Percentiles rank a stretch among this genome's conserved stretches.
Evolutionary conservation across 2,797 vertebrate species (phyloP).

Genomic region (Eurystomus glaucurus): DNA sequence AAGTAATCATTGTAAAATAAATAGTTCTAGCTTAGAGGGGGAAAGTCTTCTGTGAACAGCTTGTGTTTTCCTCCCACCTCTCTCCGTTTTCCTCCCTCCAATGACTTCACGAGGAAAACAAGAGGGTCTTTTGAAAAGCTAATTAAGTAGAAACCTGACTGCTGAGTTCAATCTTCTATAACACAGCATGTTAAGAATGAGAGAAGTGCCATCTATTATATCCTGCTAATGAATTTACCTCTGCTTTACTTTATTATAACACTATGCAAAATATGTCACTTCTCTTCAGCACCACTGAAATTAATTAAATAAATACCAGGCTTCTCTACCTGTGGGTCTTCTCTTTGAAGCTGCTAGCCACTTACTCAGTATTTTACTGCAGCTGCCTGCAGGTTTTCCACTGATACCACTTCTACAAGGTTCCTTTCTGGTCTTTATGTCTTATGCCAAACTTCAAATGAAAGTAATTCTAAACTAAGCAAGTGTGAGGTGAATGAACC

Average conservation of each 20-base stretch:
- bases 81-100: background rate
- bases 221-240: background rate
- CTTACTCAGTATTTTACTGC: background rate
- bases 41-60: background rate
- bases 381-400: slow-evolving; percentile 7
- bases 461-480: background rate
- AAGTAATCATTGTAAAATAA: background rate
- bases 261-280: background rate
- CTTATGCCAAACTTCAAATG: background rate
- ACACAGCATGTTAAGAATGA: background rate
- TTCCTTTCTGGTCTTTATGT: background rate
- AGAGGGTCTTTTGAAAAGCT: background rate
- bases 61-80: background rate
- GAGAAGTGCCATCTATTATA: background rate
- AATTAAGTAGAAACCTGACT: background rate
- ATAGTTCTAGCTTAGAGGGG: background rate
- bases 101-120: background rate
- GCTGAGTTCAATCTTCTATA: background rate
- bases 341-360: background rate
- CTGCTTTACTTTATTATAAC: background rate
- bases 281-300: background rate
- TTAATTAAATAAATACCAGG: background rate
- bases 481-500: background rate
- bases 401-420: background rate
- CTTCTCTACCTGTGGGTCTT: background rate